Base-by-base conservation (phyloP, 1,140 invertebrate genomes). In the Cotesia chilonis region DNA sequence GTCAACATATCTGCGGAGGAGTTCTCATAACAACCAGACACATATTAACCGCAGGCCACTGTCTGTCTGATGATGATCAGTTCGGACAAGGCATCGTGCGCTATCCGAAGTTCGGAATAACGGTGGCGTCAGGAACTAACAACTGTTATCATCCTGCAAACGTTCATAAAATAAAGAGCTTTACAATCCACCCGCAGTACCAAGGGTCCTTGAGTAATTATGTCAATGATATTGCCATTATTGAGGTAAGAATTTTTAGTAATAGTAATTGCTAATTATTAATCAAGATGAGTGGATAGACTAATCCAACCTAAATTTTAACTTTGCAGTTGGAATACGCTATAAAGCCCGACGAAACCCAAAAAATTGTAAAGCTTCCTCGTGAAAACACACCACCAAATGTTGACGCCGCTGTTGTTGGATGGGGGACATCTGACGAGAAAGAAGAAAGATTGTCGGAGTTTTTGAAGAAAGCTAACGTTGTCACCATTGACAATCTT, bases 191-290 rank as follows among this genome's bases (percentile, higher is more conserved):
- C 28, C 64, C 64, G 3, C 10, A 9, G 47, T 66, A 66, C 28
- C 7, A 4, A 2, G 64, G 64, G 1, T 4, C 38, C 17, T 1
- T 12, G 2, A 28, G 4, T 5, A 41, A 9, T 3, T 10, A 66
- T 51, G 4, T 66, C 41, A n/a, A 66, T 9, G 64, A 66, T 51
- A 66, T 66, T 66, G 64, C 35, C 4, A 20, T 66, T 5, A 47
- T 66, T 9, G 17, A 10, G 14, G 64, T 66, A 47, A 66, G 14
- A n/a, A 55, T 55, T 14, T n/a, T 55, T 17, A 17, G 28, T 28
- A 28, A 7, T 47, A 47, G 2, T 47, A 2, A n/a, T 3, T 4
- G 47, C 5, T n/a, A 17, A 47, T 7, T 37, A 5, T 7, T 1
- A 37, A 41, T 41, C 14, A 47, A n/a, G 12, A 47, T 41, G 10